Evolutionary conservation across 2,888 invertebrate species (phyloP).

Genomic region (Iselma pallidipennis): DNA sequence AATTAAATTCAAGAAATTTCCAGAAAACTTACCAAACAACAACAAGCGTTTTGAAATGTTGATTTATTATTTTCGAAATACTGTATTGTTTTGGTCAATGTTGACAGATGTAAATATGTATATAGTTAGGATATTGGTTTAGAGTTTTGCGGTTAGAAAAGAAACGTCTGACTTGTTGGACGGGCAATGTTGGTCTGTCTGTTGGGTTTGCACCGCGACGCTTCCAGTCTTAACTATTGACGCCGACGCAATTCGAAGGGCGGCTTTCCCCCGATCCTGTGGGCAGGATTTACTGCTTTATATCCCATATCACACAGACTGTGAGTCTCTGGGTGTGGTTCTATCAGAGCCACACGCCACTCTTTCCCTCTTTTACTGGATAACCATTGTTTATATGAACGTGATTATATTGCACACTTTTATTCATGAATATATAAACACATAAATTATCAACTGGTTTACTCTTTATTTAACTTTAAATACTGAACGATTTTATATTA

Average conservation of each 20-base stretch:
- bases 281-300: constrained; percentile 56
- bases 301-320: constrained; percentile 63
- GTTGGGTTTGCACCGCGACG: constrained; percentile 50
- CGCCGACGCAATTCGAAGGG: constrained; percentile 56
- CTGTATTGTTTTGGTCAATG: constrained; percentile 1
- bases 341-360: constrained; percentile 59
- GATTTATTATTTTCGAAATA: neutral
- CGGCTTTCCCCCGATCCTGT: constrained; percentile 53
- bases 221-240: constrained; percentile 45
- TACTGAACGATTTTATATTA: neutral
- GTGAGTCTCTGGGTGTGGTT: constrained; percentile 61
- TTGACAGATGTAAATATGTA: neutral
- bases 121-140: neutral
- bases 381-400: constrained; percentile 34
- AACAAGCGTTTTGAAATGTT: neutral
- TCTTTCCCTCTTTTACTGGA: constrained; percentile 21
- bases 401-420: constrained; percentile 42
- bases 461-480: neutral
- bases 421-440: constrained; percentile 34
- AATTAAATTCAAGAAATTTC: neutral
- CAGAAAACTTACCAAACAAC: neutral
- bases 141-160: neutral
- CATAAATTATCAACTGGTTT: constrained; percentile 37
- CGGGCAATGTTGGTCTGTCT: constrained; percentile 47
- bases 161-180: constrained; percentile 27